A percentile compares a stretch with the other conserved stretches of the same genome.
These are phyloP conservation scores for Meta bourneti DNA, from an alignment of 2,888 invertebrate species.

Conservation along the genomic window DNA sequence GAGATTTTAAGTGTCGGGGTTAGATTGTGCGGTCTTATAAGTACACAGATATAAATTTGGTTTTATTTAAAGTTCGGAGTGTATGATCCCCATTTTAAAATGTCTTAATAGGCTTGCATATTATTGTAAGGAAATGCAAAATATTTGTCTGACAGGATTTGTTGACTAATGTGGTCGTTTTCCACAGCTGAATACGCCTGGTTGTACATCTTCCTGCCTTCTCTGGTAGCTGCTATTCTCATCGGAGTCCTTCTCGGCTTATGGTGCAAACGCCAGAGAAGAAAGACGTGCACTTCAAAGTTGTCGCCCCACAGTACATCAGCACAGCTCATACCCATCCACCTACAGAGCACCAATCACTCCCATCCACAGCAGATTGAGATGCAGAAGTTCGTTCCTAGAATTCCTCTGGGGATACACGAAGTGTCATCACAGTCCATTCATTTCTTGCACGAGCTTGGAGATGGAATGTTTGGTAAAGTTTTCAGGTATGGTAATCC, in stretches of 20 bases:
- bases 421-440: slow-evolving; percentile 87
- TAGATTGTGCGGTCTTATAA: too few species aligned
- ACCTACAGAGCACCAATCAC: slow-evolving; percentile 49
- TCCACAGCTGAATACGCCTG: slow-evolving; percentile 88
- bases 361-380: slow-evolving; percentile 84
- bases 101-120: too few species aligned
- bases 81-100: too few species aligned
- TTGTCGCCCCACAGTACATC: slow-evolving; percentile 79
- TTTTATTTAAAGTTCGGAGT: too few species aligned
- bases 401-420: slow-evolving; percentile 85
- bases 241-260: slow-evolving; percentile 77
- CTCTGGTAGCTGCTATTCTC: slow-evolving; percentile 80
- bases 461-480: slow-evolving; percentile 98
- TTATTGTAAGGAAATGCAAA: too few species aligned
- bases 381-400: slow-evolving; percentile 87
- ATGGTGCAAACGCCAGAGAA: slow-evolving; percentile 78
- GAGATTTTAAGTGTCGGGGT: too few species aligned
- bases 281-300: slow-evolving; percentile 79
- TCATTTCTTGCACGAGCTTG: slow-evolving; percentile 91
- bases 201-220: slow-evolving; percentile 88
- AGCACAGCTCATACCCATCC: slow-evolving; percentile 76
- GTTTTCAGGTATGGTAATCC: slow-evolving; percentile 85
- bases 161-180: too few species aligned
- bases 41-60: too few species aligned
- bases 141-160: too few species aligned